Evolutionary conservation across 1,140 invertebrate genomes (phyloP), one percentile per base, ranked within the genome.

Genomic region (Rhyacophila brunnea): DNA sequence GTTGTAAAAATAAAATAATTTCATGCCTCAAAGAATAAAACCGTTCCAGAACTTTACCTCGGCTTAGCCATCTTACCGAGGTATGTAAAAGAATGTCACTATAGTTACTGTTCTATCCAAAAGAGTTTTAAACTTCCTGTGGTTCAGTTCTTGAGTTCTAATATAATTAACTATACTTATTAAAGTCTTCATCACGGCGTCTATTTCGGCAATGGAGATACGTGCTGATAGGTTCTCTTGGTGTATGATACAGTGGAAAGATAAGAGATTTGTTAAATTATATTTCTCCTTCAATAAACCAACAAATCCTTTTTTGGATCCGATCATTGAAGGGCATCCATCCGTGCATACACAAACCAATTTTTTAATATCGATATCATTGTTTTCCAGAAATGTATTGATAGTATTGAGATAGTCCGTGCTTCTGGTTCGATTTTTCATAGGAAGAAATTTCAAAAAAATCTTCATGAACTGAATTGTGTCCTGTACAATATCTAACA

Each of bases 341-440:
- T 64, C 62, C 46, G 58, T 64, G 57, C 62, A 64, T 17, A 66
- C 49, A 64, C 65, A 64, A 40, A 66, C 64, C 15, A 60, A 54
- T 66, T 66, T 66, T 64, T 62, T 51, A 19, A 60, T 61, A 42
- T 66, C 52, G 54, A 66, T 67, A 56, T 66, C 44, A 65, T 60
- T 62, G 18, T 65, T 43, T 51, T 67, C 59, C 52, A 65, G 44
- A 65, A 62, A 65, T 57, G 32, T 62, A 43, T 46, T 59, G 52
- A 66, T 62, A 67, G 56, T 63, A 65, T 65, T 40, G 52, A 67
- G 45, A 53, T 64, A 62, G 50, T 66, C 58, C 45, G 38, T 67
- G 34, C 62, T 62, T 67, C 62, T 52, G 46, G 62, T 65, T 63
- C 66, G 57, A 45, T 56, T 43, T 59, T 57, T 65, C 60, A 67